Base-by-base conservation (phyloP, 2,797 vertebrate species). In the Pampus argenteus region DNA sequence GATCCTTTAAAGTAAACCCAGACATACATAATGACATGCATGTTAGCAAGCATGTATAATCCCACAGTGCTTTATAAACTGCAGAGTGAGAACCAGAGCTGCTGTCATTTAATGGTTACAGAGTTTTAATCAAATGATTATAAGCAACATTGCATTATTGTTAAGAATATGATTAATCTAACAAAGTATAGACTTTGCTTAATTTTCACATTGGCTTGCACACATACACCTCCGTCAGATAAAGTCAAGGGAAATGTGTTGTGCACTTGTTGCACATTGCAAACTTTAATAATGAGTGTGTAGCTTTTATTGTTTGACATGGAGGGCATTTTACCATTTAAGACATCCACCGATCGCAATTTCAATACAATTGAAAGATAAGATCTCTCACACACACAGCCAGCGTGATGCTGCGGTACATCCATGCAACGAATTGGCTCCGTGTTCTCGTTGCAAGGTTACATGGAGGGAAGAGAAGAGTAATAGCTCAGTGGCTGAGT, bases 381-480 rank as follows among this genome's bases (percentile, higher is more conserved):
- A 76, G 73, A 77, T 78, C 74, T 64, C 28, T 69, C 61, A 54
- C 71, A 49, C 71, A 49, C 52, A 20, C 62, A 52, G 66, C 47
- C 66, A 52, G 65, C 62, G 67, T 66, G 74, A 82, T 82, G 84
- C 68, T 59, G 64, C 28, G 42, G 50, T 44, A 5, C 70, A 40
- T 72, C 66, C 51, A 63, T 79, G 81, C 72, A 66, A 15, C 57
- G 58, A 77, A 85, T 60, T 81, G 82, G 74, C 51, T 89, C 57
- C 62, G 76, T 38, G 50, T 66, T 87, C 73, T 76, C 20, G 28
- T 64, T 57, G 82, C 79, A 87, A 86, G 91, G 88, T 90, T 86
- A 83, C 25, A 10, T 9, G 62, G 74, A 71, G 78, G 85, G 82
- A 70, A 80, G 79, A 74, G 71, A 66, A 81, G 85, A 87, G 84